These are phyloP conservation scores for Bellardia bayeri DNA, from an alignment of 2,888 invertebrate species.

Conservation along the genomic window DNA sequence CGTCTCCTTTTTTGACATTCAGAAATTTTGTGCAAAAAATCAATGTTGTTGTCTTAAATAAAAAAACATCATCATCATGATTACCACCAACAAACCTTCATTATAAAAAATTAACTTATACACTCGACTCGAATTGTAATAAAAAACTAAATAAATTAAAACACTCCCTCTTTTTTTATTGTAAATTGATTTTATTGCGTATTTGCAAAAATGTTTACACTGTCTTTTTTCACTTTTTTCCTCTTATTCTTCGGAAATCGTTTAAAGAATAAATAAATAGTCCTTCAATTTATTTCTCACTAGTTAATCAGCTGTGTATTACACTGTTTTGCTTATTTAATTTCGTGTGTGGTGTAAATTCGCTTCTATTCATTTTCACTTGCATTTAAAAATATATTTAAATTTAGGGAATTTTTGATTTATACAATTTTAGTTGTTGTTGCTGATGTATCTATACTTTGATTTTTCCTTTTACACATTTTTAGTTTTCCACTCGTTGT, in stretches of 20 bases:
- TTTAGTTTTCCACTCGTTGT: constrained; percentile 14
- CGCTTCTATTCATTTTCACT: neutral
- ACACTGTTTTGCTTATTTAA: constrained; percentile 10
- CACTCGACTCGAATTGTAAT: neutral
- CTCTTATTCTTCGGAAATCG: constrained; percentile 11
- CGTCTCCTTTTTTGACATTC: neutral
- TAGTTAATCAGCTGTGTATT: constrained; percentile 59
- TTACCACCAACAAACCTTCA: constrained; percentile 19
- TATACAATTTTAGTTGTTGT: constrained; percentile 32
- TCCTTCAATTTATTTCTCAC: constrained; percentile 36
- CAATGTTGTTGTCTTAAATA: constrained; percentile 57
- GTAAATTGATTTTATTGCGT: constrained; percentile 29
- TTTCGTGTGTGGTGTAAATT: constrained; percentile 26
- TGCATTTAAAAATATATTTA: neutral
- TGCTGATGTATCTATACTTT: constrained; percentile 25
- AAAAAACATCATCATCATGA: constrained; percentile 12
- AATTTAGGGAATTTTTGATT: constrained; percentile 46
- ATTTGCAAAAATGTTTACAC: constrained; percentile 33
- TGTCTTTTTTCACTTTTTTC: neutral
- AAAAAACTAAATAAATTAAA: constrained; percentile 5
- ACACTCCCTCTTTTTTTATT: constrained; percentile 43
- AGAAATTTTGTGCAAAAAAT: constrained; percentile 54
- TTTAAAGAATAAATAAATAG: constrained; percentile 35
- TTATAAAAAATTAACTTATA: constrained; percentile 12
- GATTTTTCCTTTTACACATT: constrained; percentile 25